Base-by-base conservation (phyloP, 2,113 vertebrate species). In the Uria lomvia region DNA sequence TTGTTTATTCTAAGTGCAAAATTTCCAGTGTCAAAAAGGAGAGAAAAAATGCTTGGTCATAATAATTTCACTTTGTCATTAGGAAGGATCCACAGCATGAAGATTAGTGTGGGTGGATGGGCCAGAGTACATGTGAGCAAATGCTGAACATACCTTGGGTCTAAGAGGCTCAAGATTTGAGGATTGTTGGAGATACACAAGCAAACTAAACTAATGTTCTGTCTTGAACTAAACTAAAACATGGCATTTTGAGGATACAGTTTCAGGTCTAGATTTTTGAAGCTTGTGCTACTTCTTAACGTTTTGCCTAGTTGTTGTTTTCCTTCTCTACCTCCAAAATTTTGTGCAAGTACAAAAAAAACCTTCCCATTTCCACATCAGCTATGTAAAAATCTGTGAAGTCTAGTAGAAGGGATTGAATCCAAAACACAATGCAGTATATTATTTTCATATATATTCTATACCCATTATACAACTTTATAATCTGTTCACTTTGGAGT, bases 211-310 rank as follows among this genome's bases (percentile, higher is more conserved):
- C 14, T 21, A 19, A 24, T 50, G 2, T 43, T 80, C 6, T 32
- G 12, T 40, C 23, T 58, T 40, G 38, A 82, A 14, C 30, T 66
- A 36, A 91, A 53, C 8, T 50, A 38, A 79, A 75, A 43, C 4
- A 20, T 55, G 4, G 3, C 9, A 34, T 19, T 81, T 23, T 1
- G 0, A 5, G 12, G 23, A 65, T 36, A 26, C 4, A 36, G 8
- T 30, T 73, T 76, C 21, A 40, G 27, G 8, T 62, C 36, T 73
- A 65, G 11, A 24, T 55, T 86, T 91, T 52, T 66, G 10, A 63
- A 65, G 34, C 24, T 75, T 75, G 7, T 38, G 3, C 30, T 77
- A 30, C 17, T 72, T 52, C 42, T 43, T 63, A 79, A 68, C 16
- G 20, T 20, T 58, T 79, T 55, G 5, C 40, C 10, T 90, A 6